phyloP scores from a whole-genome alignment of 2,888 invertebrate species.

The Epinotia ramella region DNA sequence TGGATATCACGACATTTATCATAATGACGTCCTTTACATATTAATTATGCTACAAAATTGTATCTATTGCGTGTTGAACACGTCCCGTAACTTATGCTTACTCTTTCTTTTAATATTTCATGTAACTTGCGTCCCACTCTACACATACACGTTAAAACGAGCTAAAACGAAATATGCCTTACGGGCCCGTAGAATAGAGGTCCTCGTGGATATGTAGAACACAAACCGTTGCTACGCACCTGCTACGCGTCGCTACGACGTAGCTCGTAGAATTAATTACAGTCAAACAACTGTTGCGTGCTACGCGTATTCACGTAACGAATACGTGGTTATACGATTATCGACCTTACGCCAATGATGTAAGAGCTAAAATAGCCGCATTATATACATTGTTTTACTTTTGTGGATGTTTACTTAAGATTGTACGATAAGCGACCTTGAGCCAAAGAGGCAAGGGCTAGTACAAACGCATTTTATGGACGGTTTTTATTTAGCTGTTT shows the following conservation, averaged over 20 bases:
- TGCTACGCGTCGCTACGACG: conserved; percentile 22
- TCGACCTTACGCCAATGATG: not conserved
- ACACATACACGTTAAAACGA: not conserved
- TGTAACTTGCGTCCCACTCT: not conserved
- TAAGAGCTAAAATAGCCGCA: not conserved
- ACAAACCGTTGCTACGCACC: conserved; percentile 15
- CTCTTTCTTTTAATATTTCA: not conserved
- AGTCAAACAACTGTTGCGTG: conserved; percentile 26
- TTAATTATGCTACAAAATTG: too few relatives aligned
- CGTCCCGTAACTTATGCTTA: too few relatives aligned
- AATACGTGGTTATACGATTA: not conserved
- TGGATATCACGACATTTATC: too few relatives aligned
- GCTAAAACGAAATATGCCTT: not conserved
- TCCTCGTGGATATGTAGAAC: not conserved
- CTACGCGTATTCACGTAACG: not conserved
- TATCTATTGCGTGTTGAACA: too few relatives aligned
- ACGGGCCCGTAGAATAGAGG: not conserved
- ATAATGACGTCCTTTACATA: too few relatives aligned
- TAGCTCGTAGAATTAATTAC: conserved; percentile 11
- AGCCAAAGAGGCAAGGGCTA: not conserved
- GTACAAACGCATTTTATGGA: not conserved
- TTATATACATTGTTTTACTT: not conserved
- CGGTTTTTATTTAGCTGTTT: not conserved
- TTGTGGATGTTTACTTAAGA: not conserved
- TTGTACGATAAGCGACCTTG: not conserved